These are phyloP conservation scores for Vireo altiloquus DNA, from an alignment of 2,113 vertebrate genomes.

Conservation along the genomic window DNA sequence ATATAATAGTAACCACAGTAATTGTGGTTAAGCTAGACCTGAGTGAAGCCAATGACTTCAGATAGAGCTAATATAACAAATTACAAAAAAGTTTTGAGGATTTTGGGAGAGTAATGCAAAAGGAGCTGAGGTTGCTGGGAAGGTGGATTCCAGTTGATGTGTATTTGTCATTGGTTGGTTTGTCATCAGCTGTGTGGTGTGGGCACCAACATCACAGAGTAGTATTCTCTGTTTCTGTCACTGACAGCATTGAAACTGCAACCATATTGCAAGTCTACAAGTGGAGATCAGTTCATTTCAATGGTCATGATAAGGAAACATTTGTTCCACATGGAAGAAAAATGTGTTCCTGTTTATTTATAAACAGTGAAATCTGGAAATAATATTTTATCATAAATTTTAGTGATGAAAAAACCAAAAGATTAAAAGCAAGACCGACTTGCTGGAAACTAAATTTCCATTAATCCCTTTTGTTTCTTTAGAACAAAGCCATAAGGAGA, in stretches of 20 bases:
- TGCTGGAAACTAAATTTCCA: neutral
- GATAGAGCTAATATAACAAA: neutral
- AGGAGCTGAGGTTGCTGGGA: neutral
- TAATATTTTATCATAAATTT: neutral
- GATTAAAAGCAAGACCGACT: neutral
- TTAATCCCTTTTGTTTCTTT: neutral
- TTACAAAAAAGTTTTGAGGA: neutral
- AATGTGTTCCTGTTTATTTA: neutral
- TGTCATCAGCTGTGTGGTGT: accelerated
- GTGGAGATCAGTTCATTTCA: neutral
- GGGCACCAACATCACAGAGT: neutral
- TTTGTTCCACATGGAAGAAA: neutral
- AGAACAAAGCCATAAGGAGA: neutral
- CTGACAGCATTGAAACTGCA: neutral
- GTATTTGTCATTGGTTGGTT: neutral
- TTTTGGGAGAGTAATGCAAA: neutral
- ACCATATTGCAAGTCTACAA: neutral
- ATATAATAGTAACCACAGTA: accelerated
- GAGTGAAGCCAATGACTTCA: neutral
- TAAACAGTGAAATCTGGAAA: neutral
- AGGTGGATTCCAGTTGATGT: neutral
- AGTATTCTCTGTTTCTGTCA: neutral
- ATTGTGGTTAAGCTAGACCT: neutral
- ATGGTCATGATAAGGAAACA: neutral
- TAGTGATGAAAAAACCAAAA: neutral